Base-by-base conservation (phyloP, 2,888 invertebrate genomes). In the Orgyia antiqua region DNA sequence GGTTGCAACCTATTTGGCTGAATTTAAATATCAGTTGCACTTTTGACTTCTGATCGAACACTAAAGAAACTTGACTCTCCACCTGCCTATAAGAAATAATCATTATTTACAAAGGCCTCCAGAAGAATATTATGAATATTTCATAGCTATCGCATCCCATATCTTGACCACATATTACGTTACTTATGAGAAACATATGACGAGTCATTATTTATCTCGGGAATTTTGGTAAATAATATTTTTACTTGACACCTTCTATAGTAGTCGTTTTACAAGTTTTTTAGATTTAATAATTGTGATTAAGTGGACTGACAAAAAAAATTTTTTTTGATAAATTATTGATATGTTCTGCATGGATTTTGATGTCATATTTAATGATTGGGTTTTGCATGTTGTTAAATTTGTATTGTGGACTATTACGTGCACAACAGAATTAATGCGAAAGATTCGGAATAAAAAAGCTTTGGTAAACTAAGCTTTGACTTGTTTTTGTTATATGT, bases 11-110 rank as follows among this genome's bases (percentile, higher is more conserved):
- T 10, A 10, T 4, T 23, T 23, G 10, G 10, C 4, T 5, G 10
- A 23, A 23, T 23, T 4, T 19, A 7, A 23, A 23, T 9, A 23
- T 23, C 23, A 10, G 23, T 23, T 10, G 23, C 23, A 9, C 10
- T 23, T 23, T 23, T 23, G 23, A 23, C 23, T 23, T 23, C 23
- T 23, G 10, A 10, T 10, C 9, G 33, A 27, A 38, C 39, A 46
- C 45, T 48, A 50, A 50, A 68, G 82, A 78, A 83, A 83, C 82
- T 71, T 58, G 74, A 83, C 65, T 62, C 78, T 68, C 51, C 84
- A 84, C 83, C 84, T 84, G 84, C 79, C 84, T 56, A 58, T 55
- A 61, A 70, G 73, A 73, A 73, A 79, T 78, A 77, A 69, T 79
- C 80, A 76, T 80, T 77, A 77, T 80, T 78, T 76, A 82, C 73